A percentile compares a stretch with the other conserved stretches of the same genome.
Conservation (phyloP, 2,113 vertebrate genomes). For the Anser brachyrhynchus region DNA sequence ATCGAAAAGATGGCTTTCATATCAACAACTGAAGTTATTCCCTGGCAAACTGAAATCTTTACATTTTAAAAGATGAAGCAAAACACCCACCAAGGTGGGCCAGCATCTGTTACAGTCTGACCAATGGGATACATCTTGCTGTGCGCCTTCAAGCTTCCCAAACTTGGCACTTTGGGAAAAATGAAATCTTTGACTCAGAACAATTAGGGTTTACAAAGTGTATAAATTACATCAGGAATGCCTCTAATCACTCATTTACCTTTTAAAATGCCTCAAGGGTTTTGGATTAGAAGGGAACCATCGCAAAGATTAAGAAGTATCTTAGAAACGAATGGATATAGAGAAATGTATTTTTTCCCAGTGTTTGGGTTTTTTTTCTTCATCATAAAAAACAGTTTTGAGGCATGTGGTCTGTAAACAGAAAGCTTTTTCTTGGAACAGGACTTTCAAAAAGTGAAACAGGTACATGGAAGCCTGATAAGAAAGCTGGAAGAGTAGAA, state of each 20-base stretch:
- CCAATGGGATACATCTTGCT: neutral
- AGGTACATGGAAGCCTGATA: neutral
- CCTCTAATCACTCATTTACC: slow-evolving; percentile 64
- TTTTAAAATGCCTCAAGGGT: slow-evolving; percentile 61
- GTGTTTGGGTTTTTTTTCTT: neutral
- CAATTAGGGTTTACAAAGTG: slow-evolving; percentile 55
- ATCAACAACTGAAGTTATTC: neutral
- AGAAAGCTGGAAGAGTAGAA: neutral
- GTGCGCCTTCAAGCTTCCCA: neutral
- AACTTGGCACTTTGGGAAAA: slow-evolving; percentile 52
- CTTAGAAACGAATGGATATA: neutral
- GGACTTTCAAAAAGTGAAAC: neutral
- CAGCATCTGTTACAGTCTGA: neutral
- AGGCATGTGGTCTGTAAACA: neutral
- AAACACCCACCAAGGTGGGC: neutral
- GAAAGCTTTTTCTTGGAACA: neutral
- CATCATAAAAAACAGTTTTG: neutral
- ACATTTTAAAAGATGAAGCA: neutral
- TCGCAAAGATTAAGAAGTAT: neutral
- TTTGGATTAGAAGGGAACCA: slow-evolving; percentile 32
- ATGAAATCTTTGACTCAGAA: slow-evolving; percentile 69
- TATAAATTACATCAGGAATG: slow-evolving; percentile 62
- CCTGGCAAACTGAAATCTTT: neutral
- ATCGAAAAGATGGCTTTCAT: neutral
- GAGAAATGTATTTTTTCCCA: neutral